Base-by-base conservation (phyloP, 2,797 vertebrate genomes). In the Mareca strepera region DNA sequence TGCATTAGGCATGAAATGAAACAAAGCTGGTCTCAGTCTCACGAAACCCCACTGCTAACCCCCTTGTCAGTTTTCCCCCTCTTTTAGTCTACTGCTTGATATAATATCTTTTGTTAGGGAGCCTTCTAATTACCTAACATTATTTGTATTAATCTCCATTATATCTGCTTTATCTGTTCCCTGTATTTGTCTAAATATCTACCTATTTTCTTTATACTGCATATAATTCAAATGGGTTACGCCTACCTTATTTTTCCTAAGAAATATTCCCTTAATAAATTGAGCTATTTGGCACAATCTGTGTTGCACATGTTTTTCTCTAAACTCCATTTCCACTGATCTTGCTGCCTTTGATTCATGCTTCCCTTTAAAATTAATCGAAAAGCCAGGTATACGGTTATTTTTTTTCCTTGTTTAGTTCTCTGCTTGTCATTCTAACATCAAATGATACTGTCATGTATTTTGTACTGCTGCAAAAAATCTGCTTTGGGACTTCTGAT, bases 381-480 rank as follows among this genome's bases (percentile, higher is more conserved):
- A 52, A 52, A 88, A 67, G 35, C 35, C 43, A 68, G 39, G 14
- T 48, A 52, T 66, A 25, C 9, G 5, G 37, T 67, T 79, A 25
- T 79, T 82, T 95, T 90, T 90, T 90, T 84, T 12, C 75, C n/a
- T 21, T 75, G 18, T 74, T 87, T 85, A 55, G 39, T 86, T 82
- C 53, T 31, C 13, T 75, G 35, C 39, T 83, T 67, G 82, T 83
- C 59, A 31, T 78, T 84, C n/a, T 35, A 33, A 52, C 21, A 22
- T 79, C 37, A 81, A 81, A 59, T 81, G 9, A 75, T 72, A 46
- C 43, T 15, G 41, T 67, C 2, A 1, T 55, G 9, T 59, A 23
- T 92, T 88, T 86, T 63, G 29, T 74, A 28, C 22, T 67, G 46
- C 37, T 84, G 29, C 8, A 15, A 31, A 67, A 44, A 74, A 52